Conservation (phyloP, 2,113 vertebrate genomes). For the Eurystomus gularis region DNA sequence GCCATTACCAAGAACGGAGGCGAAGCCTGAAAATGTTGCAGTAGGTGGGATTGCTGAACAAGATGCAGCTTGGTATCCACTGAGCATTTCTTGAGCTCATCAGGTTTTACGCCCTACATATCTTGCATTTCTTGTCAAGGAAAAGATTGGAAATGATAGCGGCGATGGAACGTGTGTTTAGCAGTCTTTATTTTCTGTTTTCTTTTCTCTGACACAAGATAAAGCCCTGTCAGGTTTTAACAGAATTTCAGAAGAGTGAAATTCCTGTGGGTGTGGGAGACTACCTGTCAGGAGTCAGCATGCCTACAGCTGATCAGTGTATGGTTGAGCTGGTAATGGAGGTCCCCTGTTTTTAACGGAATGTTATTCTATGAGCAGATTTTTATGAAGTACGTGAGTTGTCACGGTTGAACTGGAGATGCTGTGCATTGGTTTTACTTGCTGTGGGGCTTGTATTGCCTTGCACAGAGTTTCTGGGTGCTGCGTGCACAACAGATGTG, state of each 20-base stretch:
- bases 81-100: background rate
- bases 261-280: background rate
- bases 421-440: background rate
- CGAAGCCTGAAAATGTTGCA: background rate
- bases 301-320: background rate
- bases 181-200: background rate
- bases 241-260: background rate
- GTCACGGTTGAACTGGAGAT: background rate
- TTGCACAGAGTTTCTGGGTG: rapidly evolving
- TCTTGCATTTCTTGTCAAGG: background rate
- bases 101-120: background rate
- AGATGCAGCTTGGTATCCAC: background rate
- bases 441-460: background rate
- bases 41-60: background rate
- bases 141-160: background rate
- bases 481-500: background rate
- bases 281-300: background rate
- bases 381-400: background rate
- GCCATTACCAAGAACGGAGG: background rate
- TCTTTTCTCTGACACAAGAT: background rate
- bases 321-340: background rate
- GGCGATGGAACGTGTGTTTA: rapidly evolving
- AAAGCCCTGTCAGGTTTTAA: background rate
- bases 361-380: background rate
- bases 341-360: background rate